Conservation (phyloP, 2,888 invertebrate species). For the Brachyopa scutellaris region DNA sequence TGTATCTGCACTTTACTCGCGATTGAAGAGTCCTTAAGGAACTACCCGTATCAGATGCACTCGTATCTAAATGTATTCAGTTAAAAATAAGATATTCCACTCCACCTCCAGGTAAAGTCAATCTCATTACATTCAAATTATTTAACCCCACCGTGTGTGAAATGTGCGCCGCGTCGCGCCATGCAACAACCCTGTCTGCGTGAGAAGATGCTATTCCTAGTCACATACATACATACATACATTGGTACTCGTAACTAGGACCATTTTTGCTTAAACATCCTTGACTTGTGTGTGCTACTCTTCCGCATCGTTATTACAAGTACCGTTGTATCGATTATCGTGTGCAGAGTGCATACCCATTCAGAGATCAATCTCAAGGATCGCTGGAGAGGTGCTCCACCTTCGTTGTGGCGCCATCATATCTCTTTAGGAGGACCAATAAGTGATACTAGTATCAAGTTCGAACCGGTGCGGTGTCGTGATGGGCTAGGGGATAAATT, state of each 20-base stretch:
- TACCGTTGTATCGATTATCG: slow-evolving; percentile 56
- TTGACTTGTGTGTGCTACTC: slow-evolving; percentile 27
- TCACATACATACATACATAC: too few species aligned
- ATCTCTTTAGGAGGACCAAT: slow-evolving; percentile 39
- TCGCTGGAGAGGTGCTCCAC: slow-evolving; percentile 36
- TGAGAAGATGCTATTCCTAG: slow-evolving; percentile 7
- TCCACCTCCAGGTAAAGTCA: neutral
- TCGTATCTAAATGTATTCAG: neutral
- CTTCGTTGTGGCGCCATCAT: slow-evolving; percentile 3
- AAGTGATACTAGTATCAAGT: slow-evolving; percentile 47
- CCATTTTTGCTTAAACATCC: slow-evolving; percentile 16
- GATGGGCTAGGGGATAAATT: neutral
- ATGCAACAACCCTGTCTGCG: too few species aligned
- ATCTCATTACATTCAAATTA: slow-evolving; percentile 33
- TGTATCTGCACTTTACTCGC: neutral
- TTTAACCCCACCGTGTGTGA: neutral
- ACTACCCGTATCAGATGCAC: too few species aligned
- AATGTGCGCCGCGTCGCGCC: too few species aligned
- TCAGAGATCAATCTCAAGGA: slow-evolving; percentile 45
- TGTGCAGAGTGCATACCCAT: slow-evolving; percentile 29
- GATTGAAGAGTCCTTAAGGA: neutral
- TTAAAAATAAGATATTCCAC: neutral
- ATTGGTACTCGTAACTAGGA: slow-evolving; percentile 16
- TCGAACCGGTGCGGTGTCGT: neutral
- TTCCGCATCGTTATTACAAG: slow-evolving; percentile 51